Conservation (phyloP, 2,888 invertebrate species). For the Glyphotaelius pellucidus region DNA sequence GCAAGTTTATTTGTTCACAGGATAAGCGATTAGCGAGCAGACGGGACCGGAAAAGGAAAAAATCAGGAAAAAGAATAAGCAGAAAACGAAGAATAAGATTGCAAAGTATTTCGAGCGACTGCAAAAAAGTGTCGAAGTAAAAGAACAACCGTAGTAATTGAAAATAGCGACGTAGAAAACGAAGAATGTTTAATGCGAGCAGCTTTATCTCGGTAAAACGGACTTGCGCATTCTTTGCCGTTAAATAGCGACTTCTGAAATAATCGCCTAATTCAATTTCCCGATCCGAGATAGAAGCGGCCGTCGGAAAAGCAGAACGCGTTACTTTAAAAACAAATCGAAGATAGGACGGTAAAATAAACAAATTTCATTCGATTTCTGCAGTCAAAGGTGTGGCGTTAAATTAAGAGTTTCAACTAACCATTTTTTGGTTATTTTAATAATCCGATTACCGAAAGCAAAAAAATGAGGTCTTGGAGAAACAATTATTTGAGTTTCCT, state of each 20-base stretch:
- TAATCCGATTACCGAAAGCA: no score
- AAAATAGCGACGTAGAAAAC: constrained; percentile 42
- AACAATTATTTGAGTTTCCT: no score
- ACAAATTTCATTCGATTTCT: not conserved
- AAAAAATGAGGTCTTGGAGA: no score
- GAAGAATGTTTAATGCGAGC: constrained; percentile 4
- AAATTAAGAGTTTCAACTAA: not conserved
- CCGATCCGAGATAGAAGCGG: not conserved
- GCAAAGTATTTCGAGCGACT: constrained; percentile 30
- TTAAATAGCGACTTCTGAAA: constrained; percentile 12
- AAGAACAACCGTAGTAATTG: constrained; percentile 40
- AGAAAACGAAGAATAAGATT: constrained; percentile 25
- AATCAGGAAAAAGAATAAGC: constrained; percentile 13
- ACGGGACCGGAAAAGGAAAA: constrained; percentile 15
- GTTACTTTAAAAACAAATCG: not conserved
- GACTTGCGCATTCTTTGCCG: constrained; percentile 12
- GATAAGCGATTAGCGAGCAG: constrained; percentile 38
- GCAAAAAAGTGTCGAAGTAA: constrained; percentile 31
- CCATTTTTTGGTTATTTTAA: not conserved
- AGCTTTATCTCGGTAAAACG: constrained; percentile 31
- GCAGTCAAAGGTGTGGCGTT: not conserved
- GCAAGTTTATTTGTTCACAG: constrained; percentile 20
- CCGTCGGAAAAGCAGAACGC: not conserved
- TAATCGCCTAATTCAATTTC: constrained; percentile 24
- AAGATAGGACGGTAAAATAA: not conserved